Evolutionary conservation across 2,888 invertebrate species (phyloP).

Genomic region (Pseudococcus viburni): DNA sequence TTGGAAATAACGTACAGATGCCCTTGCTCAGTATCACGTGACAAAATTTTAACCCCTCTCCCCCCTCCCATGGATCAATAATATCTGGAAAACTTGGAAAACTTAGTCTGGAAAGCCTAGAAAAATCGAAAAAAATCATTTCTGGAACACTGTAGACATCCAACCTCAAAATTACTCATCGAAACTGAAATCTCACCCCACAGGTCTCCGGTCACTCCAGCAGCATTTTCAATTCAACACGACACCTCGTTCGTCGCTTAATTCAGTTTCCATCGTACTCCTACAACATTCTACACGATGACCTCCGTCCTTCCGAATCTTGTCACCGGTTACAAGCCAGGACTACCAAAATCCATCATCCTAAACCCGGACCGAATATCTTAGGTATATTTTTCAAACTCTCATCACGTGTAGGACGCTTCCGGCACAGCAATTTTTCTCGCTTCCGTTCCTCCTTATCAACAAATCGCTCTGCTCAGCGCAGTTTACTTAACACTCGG

Average conservation of each 20-base stretch:
- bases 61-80: too few relatives aligned
- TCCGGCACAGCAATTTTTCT: slow-evolving; percentile 34
- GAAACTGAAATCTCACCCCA: neutral
- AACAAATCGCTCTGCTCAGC: neutral
- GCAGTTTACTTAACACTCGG: neutral
- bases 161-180: neutral
- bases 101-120: too few relatives aligned
- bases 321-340: neutral
- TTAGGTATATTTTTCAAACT: slow-evolving; percentile 22
- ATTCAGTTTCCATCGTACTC: neutral
- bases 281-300: neutral
- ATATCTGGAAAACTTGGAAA: too few relatives aligned
- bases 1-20: too few relatives aligned
- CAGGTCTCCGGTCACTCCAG: neutral
- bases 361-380: neutral
- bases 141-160: too few relatives aligned
- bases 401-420: slow-evolving; percentile 21
- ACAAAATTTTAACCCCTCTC: too few relatives aligned
- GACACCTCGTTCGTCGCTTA: neutral
- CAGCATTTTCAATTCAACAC: slow-evolving; percentile 6
- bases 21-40: too few relatives aligned
- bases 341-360: slow-evolving; percentile 22
- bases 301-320: slow-evolving; percentile 17
- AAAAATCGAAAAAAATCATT: too few relatives aligned
- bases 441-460: slow-evolving; percentile 18